Base-by-base conservation (phyloP, 2,113 vertebrate species). In the Microtus pennsylvanicus region DNA sequence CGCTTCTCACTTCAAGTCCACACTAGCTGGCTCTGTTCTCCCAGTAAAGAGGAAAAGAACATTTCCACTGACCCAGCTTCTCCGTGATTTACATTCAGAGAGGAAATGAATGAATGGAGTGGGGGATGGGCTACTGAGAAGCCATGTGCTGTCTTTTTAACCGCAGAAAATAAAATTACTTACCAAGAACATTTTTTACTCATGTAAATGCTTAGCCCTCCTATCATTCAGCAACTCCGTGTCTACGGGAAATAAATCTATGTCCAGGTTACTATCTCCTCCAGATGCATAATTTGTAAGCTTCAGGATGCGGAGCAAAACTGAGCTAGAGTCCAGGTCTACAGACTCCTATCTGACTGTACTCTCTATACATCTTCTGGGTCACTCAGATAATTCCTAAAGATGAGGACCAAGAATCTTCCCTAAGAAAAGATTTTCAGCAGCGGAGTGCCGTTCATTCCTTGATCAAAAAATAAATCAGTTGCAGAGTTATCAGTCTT, bases 81-180 rank as follows among this genome's bases (percentile, higher is more conserved):
- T 87, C 95, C 90, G 83, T 96, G 96, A 92, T 98, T 97, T 81
- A 96, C 98, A 96, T 96, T 76, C 95, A 52, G 69, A 97, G 42
- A 97, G 88, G 76, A 63, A 89, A 95, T 38, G 74, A 81, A 94
- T 96, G 94, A 94, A 96, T 92, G 90, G 74, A 67, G 70, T 38
- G 96, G 87, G 93, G 92, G 96, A 35, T 74, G 97, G 94, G 89
- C 28, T 38, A 3, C 50, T 30, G 76, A 63, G 72, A 90, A 74
- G 61, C 72, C 35, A 33, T 4, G 78, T n/a, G 52, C 80, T 96
- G 42, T n/a, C 78, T 94, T 58, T 94, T 50, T 85, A 87, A 30
- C 61, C 16, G 16, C 87, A 33, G 94, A 95, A 95, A 90, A 96
- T 65, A 22, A 80, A 93, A 74, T 63, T 22, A 96, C 93, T 96